phyloP scores from a whole-genome alignment of 2,797 vertebrate genomes.

The Pyrocephalus nanus region DNA sequence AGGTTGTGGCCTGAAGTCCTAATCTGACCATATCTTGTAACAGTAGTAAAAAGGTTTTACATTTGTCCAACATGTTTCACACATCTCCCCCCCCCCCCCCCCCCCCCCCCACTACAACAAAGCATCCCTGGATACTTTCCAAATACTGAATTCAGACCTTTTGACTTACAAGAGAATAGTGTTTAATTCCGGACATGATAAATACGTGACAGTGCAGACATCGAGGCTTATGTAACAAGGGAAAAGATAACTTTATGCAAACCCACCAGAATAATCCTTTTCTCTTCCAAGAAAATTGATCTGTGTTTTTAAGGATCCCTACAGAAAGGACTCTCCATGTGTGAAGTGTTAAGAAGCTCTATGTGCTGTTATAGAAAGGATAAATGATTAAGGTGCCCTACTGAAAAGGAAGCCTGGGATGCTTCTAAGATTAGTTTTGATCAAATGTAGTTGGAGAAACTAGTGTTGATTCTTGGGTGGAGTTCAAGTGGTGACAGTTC shows the following conservation, averaged over 20 bases:
- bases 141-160: background rate
- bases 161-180: background rate
- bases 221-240: background rate
- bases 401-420: background rate
- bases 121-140: background rate
- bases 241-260: background rate
- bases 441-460: background rate
- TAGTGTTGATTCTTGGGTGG: background rate
- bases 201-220: background rate
- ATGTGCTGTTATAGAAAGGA: background rate
- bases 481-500: background rate
- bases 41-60: slow-evolving; percentile 8
- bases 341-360: background rate
- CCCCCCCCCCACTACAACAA: too few species aligned
- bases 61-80: slow-evolving; percentile 5
- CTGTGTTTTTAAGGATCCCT: background rate
- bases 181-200: background rate
- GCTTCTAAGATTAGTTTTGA: background rate
- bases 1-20: background rate
- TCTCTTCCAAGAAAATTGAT: background rate
- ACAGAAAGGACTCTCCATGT: background rate
- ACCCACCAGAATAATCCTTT: background rate
- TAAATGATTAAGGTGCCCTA: background rate
- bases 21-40: background rate
- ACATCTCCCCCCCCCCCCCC: too few species aligned